Base-by-base conservation (phyloP, 1,140 invertebrate genomes). In the Aphis craccivora region DNA sequence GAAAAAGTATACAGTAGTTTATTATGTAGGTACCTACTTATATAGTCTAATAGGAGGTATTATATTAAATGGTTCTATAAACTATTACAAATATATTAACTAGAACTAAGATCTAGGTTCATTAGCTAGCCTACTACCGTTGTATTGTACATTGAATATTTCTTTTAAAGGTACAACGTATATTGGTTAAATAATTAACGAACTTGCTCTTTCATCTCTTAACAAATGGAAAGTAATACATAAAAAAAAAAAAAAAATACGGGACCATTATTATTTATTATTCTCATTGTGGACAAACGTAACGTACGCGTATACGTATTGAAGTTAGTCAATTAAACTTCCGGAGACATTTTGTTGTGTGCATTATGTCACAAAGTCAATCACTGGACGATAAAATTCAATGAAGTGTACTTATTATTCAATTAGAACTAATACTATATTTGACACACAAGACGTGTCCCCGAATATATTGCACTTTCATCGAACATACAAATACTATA, bases 161-260 rank as follows among this genome's bases (percentile, higher is more conserved):
- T 76, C 14, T n/a, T 14, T 6, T 35, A 60, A 30, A 60, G 5
- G 60, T 76, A n/a, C 30, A n/a, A 76, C n/a, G 60, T n/a, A 76
- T 76, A 76, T 76, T 76, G n/a, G 60, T 76, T 76, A 35, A 76
- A 76, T 76, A 76, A n/a, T 76, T 76, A 76, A 76, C 14, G 60
- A n/a, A 14, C 18, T 76, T 76, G 18, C 30, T n/a, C n/a, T 76
- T 76, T 76, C 60, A 18, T 76, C 30, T 76, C 30, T 14, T 0
- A 35, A 76, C 14, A 14, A 76, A 76, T 14, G 60, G 60, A n/a
- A 76, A 76, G 14, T n/a, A 18, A 76, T 76, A 76, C 60, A 5
- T 76, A 76, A n/a, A 76, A 76, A 67, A n/a, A 76, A 76, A n/a
- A 76, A 76, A 67, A n/a, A 76, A 76, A 76, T 76, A 76, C 60